Conservation (phyloP, 1,140 invertebrate genomes). For the Cherax destructor region DNA sequence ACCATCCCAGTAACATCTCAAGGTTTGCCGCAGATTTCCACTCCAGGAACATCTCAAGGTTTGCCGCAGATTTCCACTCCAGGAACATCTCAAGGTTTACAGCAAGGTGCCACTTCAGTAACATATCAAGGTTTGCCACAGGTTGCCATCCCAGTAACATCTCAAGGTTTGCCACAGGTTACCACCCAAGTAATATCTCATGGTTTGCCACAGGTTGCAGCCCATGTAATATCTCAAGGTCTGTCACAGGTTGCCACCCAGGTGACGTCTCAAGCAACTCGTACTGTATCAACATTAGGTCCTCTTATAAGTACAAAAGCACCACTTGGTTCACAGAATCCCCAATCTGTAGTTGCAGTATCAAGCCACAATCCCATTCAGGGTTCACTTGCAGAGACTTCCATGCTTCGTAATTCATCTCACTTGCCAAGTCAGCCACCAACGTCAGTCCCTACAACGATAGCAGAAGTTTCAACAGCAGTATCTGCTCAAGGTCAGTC, state of each 20-base stretch:
- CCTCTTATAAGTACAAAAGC: background rate
- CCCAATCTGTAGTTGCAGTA: background rate
- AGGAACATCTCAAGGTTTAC: too few species aligned
- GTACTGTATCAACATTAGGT: background rate
- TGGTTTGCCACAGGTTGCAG: too few species aligned
- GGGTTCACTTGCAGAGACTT: background rate
- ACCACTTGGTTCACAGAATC: background rate
- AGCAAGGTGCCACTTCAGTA: too few species aligned
- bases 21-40: too few species aligned
- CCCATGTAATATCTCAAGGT: too few species aligned
- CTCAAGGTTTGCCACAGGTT: too few species aligned
- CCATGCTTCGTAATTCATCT: background rate
- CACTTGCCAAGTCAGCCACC: background rate
- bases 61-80: too few species aligned
- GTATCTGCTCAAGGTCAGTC: background rate
- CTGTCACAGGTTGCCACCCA: background rate
- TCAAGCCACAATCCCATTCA: background rate
- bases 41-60: too few species aligned
- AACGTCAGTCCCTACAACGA: background rate
- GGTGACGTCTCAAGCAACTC: background rate
- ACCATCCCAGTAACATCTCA: too few species aligned
- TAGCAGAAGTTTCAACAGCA: background rate
- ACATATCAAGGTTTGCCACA: too few species aligned
- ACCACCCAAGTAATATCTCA: too few species aligned
- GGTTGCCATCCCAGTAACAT: too few species aligned